Evolutionary conservation across 35 echinoderm and acorn worm species (phyloP).

Genomic region (Apostichopus californicus): DNA sequence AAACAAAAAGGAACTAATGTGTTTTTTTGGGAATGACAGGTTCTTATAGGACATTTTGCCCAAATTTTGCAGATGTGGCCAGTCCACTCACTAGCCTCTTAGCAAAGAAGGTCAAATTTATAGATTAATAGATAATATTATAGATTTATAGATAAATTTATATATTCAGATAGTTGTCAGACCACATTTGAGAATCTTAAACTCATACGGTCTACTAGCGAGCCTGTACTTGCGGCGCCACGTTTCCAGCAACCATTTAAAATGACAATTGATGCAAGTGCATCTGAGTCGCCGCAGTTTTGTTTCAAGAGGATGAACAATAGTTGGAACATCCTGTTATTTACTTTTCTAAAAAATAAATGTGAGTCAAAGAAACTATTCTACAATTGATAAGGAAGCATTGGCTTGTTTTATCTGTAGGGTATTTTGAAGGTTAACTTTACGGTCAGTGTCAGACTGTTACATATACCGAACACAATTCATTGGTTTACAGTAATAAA

Average conservation of each 20-base stretch:
- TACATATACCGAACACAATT: not conserved
- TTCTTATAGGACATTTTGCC: constrained; percentile 27
- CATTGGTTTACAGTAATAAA: constrained; percentile 11
- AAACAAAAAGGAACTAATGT: not conserved
- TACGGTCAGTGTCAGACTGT: not conserved
- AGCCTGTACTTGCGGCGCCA: not conserved
- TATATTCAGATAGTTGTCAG: not conserved
- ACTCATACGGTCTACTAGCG: not conserved
- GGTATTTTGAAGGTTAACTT: not conserved
- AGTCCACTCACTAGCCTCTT: constrained; percentile 56
- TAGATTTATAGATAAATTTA: too few species aligned
- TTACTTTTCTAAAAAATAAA: constrained; percentile 5
- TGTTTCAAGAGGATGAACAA: constrained; percentile 13
- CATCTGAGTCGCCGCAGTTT: not conserved
- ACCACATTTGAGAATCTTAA: too few species aligned
- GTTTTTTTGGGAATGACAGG: constrained; percentile 16
- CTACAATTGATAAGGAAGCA: constrained; percentile 16
- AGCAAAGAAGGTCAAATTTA: constrained; percentile 50
- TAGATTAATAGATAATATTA: too few species aligned
- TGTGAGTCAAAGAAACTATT: not conserved
- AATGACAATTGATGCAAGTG: not conserved
- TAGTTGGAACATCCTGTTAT: not conserved
- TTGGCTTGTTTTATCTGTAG: not conserved
- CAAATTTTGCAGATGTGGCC: constrained; percentile 31
- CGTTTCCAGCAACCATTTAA: not conserved